A percentile compares a stretch with the other conserved stretches of the same genome.
Conservation (phyloP, 2,888 invertebrate species). For the Drosophila atripex region DNA sequence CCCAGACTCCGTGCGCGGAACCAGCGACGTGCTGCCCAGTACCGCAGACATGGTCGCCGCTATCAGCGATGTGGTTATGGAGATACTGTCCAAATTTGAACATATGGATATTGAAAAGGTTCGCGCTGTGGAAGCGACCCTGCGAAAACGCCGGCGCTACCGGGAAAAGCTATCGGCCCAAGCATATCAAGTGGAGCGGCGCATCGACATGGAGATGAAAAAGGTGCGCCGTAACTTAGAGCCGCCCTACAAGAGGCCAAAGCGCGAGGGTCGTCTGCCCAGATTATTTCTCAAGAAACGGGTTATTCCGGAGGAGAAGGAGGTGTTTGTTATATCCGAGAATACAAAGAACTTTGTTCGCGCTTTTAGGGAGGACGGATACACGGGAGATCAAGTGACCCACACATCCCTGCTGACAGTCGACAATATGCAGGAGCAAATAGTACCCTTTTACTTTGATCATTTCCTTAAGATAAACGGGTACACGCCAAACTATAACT, state of each 20-base stretch:
- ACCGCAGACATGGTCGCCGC: conserved; percentile 80
- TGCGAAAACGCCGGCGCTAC: conserved; percentile 72
- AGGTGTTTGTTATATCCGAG: conserved; percentile 67
- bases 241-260: conserved; percentile 75
- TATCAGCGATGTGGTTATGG: conserved; percentile 73
- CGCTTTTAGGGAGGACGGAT: conserved; percentile 80
- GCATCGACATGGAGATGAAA: conserved; percentile 80
- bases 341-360: conserved; percentile 78
- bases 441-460: conserved; percentile 83
- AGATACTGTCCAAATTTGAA: conserved; percentile 79
- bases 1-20: conserved; percentile 70
- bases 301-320: conserved; percentile 20
- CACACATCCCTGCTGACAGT: conserved; percentile 71
- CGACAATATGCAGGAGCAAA: conserved; percentile 78
- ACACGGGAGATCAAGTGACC: conserved; percentile 53
- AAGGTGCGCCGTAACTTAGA: conserved; percentile 80
- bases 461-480: conserved; percentile 82
- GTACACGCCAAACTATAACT: conserved; percentile 82
- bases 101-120: conserved; percentile 64
- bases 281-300: conserved; percentile 70
- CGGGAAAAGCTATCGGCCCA: conserved; percentile 72
- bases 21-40: conserved; percentile 64
- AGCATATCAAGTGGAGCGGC: conserved; percentile 79
- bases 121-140: conserved; percentile 58
- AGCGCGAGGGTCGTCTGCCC: conserved; percentile 70